Evolutionary conservation across 92 coral and sea anemone genomes (phyloP).

Genomic region (Umimayanthus kanabou): DNA sequence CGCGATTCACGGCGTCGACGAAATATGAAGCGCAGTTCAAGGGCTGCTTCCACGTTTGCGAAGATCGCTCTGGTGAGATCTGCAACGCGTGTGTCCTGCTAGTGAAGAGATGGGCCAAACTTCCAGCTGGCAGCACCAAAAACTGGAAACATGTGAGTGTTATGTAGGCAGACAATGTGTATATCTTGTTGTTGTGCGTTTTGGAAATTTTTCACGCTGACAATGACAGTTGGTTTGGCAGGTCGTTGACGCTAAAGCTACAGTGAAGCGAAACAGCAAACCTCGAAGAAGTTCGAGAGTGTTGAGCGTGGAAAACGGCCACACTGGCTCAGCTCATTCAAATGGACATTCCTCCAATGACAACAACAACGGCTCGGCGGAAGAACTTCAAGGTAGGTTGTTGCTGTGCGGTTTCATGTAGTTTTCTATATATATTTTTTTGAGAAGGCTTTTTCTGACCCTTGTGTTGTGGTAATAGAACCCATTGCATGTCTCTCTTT

Average conservation of each 20-base stretch:
- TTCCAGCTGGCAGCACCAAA: conserved; percentile 82
- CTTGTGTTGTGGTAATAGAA: no score
- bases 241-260: conserved; percentile 95
- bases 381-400: conserved; percentile 41
- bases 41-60: conserved; percentile 83
- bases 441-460: background rate
- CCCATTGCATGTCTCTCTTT: background rate
- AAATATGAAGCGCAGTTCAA: conserved; percentile 88
- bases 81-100: conserved; percentile 99
- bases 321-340: conserved; percentile 39
- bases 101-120: conserved; percentile 94
- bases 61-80: conserved; percentile 88
- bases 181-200: background rate
- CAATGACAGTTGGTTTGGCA: conserved; percentile 39
- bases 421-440: conserved; percentile 12
- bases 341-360: conserved; percentile 65
- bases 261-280: conserved; percentile 69
- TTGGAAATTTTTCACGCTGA: conserved; percentile 1
- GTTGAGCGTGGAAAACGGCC: conserved; percentile 56
- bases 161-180: conserved; percentile 6
- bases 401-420: background rate
- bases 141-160: conserved; percentile 97
- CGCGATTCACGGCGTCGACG: conserved; percentile 91
- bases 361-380: conserved; percentile 43
- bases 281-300: conserved; percentile 84